Conservation (phyloP, 2,888 invertebrate genomes). For the Hemistola chrysoprasaria region DNA sequence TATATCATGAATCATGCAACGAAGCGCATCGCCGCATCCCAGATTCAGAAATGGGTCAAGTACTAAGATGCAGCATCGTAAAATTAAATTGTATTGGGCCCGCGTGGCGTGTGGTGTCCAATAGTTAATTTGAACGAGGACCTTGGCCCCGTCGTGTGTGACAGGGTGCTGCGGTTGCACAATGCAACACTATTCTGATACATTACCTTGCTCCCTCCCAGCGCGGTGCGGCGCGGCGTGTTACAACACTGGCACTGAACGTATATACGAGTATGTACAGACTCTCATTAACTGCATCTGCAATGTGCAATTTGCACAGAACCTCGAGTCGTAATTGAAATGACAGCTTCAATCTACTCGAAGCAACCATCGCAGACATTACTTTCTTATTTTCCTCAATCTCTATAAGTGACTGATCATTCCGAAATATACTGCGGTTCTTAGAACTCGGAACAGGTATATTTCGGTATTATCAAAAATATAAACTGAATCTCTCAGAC, state of each 20-base stretch:
- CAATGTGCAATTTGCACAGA: slow-evolving; percentile 10
- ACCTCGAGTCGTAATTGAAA: slow-evolving; percentile 1
- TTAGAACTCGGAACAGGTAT: slow-evolving; percentile 6
- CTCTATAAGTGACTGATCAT: not conserved
- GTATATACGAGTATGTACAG: too few relatives aligned
- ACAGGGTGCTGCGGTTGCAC: slow-evolving; percentile 52
- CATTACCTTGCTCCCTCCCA: slow-evolving; percentile 45
- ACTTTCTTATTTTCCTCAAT: slow-evolving; percentile 24
- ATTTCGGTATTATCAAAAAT: too few relatives aligned
- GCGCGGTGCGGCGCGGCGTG: slow-evolving; percentile 11
- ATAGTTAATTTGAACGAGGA: slow-evolving; percentile 41
- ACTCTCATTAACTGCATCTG: too few relatives aligned
- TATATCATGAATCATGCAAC: slow-evolving; percentile 7
- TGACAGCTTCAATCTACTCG: slow-evolving; percentile 1
- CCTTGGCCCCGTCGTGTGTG: slow-evolving; percentile 47
- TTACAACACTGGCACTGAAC: slow-evolving; percentile 24
- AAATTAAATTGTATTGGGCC: slow-evolving; percentile 34
- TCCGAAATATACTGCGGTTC: slow-evolving; percentile 13
- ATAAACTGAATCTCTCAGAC: too few relatives aligned
- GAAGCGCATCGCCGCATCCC: slow-evolving; percentile 4
- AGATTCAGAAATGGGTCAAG: slow-evolving; percentile 27
- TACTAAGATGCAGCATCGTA: slow-evolving; percentile 24
- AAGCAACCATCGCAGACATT: too few relatives aligned
- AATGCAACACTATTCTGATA: slow-evolving; percentile 58
- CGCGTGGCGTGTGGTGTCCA: slow-evolving; percentile 32